Evolutionary conservation across 1,140 invertebrate species (phyloP), one percentile per base, ranked within the genome.

Genomic region (Cardiocondyla obscurior): DNA sequence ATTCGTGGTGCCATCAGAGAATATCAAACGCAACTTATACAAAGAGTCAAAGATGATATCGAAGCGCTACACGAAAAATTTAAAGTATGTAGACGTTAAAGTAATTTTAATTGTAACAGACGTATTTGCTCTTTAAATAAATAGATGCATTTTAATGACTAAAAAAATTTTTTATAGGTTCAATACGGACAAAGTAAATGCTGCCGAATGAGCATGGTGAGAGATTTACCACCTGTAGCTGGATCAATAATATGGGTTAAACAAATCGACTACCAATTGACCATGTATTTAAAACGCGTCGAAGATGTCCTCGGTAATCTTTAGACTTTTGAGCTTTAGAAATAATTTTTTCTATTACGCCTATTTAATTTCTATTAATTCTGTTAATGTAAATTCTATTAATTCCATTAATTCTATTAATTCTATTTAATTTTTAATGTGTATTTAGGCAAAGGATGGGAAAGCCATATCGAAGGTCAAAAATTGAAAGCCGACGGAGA

Each of bases 211-310:
- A 99, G 98, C 70, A 96, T 97, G 85, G 97, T 98, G 10, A 95
- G 98, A 88, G 99, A 99, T 94, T 94, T 99, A 85, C 99, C 99
- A 10, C 98, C 98, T 0, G 98, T 99, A 3, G 97, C 98, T 46
- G 99, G 99, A 0, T 99, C 98, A 62, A 99, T 99, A 85, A 98
- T 99, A 86, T 99, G 99, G 99, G 98, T 99, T 2, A 98, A 98
- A 91, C 98, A 99, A 94, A 99, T 99, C 90, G 99, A 99, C 94
- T 96, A 99, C 84, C 99, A 99, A 93, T 95, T 99, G n/a, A 98
- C 98, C 28, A 98, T 98, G 82, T 99, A 99, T 93, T 96, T 99
- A 90, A 97, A 98, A 91, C 95, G 99, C 84, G 99, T 99, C 5
- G 99, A 99, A 95, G 99, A 99, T 95, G 98, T 99, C 49, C 95